Base-by-base conservation (phyloP, 2,888 invertebrate genomes). In the Temnothorax unifasciatus region DNA sequence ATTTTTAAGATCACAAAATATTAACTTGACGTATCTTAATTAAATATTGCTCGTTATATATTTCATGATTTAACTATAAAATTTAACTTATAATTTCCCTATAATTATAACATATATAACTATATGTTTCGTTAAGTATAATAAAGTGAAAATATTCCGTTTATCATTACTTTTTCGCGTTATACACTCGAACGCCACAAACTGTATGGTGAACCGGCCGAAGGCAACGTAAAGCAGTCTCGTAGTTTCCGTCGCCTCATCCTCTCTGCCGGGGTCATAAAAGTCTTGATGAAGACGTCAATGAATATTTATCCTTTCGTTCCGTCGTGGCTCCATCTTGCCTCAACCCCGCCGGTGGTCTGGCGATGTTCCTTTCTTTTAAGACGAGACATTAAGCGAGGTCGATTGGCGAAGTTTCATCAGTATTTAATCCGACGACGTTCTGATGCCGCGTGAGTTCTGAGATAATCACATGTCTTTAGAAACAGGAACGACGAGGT, bases 291-390 rank as follows among this genome's bases (percentile, higher is more conserved):
- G 93, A 94, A 93, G 92, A 92, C 93, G 93, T 93, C 94, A 92
- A 94, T 94, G 94, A 94, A 94, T 94, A 94, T 94, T 94, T 94
- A 94, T 94, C 92, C 92, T 88, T 90, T 89, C 90, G 87, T 89
- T 87, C 86, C 85, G 84, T 64, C 89, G 87, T 85, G 86, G 85
- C 90, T 91, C 86, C 92, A 88, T 90, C 88, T 86, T 84, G 79
- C 63, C 82, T 63, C 74, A 88, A 82, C 84, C 84, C 82, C 63
- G 75, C 54, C 82, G 83, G 76, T 82, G 86, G 73, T 54, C 79
- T 85, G 89, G 87, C 85, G 86, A 86, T 89, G 84, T 84, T 86
- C 84, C 82, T 86, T 90, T 87, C 85, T 82, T 83, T 92, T 90
- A 85, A 87, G 84, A 77, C 85, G 77, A 83, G 87, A 89, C 90